Evolutionary conservation across 2,888 invertebrate species (phyloP).

Genomic region (Andrena haemorrhoa): DNA sequence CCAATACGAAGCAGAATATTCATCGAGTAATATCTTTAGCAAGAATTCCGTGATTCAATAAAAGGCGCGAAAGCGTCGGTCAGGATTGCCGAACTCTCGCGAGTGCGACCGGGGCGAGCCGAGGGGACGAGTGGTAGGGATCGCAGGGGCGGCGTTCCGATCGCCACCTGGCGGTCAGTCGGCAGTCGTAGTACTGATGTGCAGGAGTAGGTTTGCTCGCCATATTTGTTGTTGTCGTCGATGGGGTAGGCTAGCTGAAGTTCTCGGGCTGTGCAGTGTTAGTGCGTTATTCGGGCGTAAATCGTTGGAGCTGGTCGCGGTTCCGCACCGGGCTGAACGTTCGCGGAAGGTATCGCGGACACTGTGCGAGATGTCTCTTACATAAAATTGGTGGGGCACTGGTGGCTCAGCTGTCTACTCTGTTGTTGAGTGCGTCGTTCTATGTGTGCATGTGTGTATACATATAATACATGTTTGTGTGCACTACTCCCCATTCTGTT

Average conservation of each 20-base stretch:
- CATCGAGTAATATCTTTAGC: no score
- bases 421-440: constrained; percentile 66
- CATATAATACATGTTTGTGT: constrained; percentile 45
- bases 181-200: constrained; percentile 61
- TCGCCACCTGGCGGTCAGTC: constrained; percentile 66
- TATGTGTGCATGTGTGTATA: constrained; percentile 42
- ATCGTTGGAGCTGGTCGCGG: constrained; percentile 22
- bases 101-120: constrained; percentile 31
- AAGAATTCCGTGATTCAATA: neutral
- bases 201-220: constrained; percentile 85
- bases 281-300: constrained; percentile 57
- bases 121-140: constrained; percentile 20
- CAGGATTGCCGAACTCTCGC: neutral
- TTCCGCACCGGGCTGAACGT: constrained; percentile 36
- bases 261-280: constrained; percentile 54
- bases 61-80: constrained; percentile 23
- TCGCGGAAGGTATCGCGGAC: constrained; percentile 47
- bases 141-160: constrained; percentile 33
- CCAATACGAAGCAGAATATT: no score
- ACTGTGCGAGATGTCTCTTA: constrained; percentile 71
- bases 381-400: constrained; percentile 72
- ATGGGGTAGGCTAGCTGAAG: constrained; percentile 87
- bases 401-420: constrained; percentile 79
- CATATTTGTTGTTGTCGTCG: constrained; percentile 93
- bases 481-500: constrained; percentile 57